Evolutionary conservation across 2,888 invertebrate species (phyloP), one percentile per base, ranked within the genome.

Genomic region (Drosophila prolongata): DNA sequence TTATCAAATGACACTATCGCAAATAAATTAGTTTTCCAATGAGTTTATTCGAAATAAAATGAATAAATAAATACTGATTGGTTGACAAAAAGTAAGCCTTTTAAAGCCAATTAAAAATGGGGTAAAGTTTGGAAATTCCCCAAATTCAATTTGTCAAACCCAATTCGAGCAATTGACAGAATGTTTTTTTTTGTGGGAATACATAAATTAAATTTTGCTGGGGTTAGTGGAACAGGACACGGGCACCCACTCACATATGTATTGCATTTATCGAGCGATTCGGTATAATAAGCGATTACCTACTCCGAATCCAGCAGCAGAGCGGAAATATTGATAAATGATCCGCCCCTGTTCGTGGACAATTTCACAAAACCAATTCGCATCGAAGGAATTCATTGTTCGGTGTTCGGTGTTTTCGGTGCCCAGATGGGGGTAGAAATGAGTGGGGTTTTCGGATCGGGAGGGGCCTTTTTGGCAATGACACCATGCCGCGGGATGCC

Each of bases 241-340:
- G 13, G 30, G n/a, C 13, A 13, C 43, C 3, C 34, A 35, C 16
- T 30, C 49, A 47, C 67, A 38, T 53, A 35, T 43, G 59, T 35
- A 49, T 49, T 64, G 62, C 49, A 64, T 61, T 62, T 62, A 62
- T 62, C 62, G 62, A 62, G n/a, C 76, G 74, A 78, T 78, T 81
- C 70, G 68, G 69, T 72, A 78, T 78, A 81, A 79, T 75, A 85
- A 79, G 80, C 80, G 79, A 77, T 87, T 76, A 75, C 81, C 71
- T 62, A 66, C 68, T 73, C 66, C 59, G 40, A 40, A 11, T 54
- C 77, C 68, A 43, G 55, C 60, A 71, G 69, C 73, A 43, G 77
- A 77, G 75, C 79, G 78, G 79, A 89, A 87, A 83, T 89, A 89
- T 89, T 89, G 89, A 89, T 90, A 90, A 89, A 89, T 89, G 84